Percentiles rank a stretch among this genome's conserved stretches.
Evolutionary conservation across 2,113 vertebrate species (phyloP).

Genomic region (Erinaceus europaeus): DNA sequence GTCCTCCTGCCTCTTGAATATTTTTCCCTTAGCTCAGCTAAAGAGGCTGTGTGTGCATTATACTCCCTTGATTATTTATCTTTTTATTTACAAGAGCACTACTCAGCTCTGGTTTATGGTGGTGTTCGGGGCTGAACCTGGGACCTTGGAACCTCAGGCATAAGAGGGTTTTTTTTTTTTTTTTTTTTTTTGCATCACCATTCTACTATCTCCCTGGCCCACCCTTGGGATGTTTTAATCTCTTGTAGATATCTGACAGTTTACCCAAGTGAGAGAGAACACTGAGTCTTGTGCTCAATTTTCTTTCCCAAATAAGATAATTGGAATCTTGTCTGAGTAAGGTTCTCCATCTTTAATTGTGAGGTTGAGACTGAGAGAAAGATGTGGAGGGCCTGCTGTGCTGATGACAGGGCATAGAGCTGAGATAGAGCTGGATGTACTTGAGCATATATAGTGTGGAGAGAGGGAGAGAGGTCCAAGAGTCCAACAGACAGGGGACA

Average conservation of each 20-base stretch:
- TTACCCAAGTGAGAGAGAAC: neutral
- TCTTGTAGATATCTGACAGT: neutral
- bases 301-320: neutral
- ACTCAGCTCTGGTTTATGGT: too few species aligned
- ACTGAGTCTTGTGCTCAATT: neutral
- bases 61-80: neutral
- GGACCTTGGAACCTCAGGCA: too few species aligned
- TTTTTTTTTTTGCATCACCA: too few species aligned
- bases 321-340: neutral
- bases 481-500: neutral
- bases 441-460: neutral
- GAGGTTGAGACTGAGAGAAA: neutral
- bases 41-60: neutral
- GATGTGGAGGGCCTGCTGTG: neutral
- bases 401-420: neutral
- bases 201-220: too few species aligned
- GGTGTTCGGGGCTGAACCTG: too few species aligned
- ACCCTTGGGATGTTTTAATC: too few species aligned
- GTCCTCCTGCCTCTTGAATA: neutral
- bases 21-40: neutral
- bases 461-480: neutral
- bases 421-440: neutral
- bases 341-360: constrained; percentile 23
- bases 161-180: too few species aligned
- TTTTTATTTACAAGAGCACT: too few species aligned